Percentiles rank a stretch among this genome's conserved stretches.
Conservation (phyloP, 2,113 vertebrate genomes). For the Bujurquina vittata region DNA sequence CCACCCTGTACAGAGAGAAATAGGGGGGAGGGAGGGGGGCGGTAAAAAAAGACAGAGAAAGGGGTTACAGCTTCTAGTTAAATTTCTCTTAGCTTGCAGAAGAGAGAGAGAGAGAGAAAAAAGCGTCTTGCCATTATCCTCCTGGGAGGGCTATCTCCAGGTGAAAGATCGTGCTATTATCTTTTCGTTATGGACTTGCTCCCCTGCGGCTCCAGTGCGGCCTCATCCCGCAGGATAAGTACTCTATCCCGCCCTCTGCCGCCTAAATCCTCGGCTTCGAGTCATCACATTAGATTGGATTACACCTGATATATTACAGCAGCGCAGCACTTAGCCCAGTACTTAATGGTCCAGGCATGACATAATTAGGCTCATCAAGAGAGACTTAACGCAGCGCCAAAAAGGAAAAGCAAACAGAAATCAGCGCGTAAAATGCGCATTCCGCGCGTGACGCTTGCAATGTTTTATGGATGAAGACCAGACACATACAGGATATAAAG, state of each 20-base stretch:
- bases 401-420: slow-evolving; percentile 3
- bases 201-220: slow-evolving; percentile 69
- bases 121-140: slow-evolving; percentile 56
- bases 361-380: slow-evolving; percentile 70
- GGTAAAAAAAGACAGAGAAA: background rate
- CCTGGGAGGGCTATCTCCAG: slow-evolving; percentile 72
- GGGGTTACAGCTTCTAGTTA: slow-evolving; percentile 26
- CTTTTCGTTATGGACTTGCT: slow-evolving; percentile 65
- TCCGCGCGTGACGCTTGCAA: slow-evolving; percentile 23
- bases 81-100: slow-evolving; percentile 1
- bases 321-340: slow-evolving; percentile 54
- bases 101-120: background rate
- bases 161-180: slow-evolving; percentile 76
- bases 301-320: slow-evolving; percentile 79
- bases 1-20: slow-evolving; percentile 84
- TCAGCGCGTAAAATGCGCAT: slow-evolving; percentile 48
- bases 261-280: slow-evolving; percentile 74
- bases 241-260: slow-evolving; percentile 76
- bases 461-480: background rate
- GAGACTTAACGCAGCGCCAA: slow-evolving; percentile 42
- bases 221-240: slow-evolving; percentile 67
- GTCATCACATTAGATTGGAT: slow-evolving; percentile 83
- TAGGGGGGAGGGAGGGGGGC: background rate
- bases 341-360: slow-evolving; percentile 66
- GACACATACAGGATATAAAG: background rate